phyloP scores from a whole-genome alignment of 2,797 vertebrate species.

The Gobio occitaniae region DNA sequence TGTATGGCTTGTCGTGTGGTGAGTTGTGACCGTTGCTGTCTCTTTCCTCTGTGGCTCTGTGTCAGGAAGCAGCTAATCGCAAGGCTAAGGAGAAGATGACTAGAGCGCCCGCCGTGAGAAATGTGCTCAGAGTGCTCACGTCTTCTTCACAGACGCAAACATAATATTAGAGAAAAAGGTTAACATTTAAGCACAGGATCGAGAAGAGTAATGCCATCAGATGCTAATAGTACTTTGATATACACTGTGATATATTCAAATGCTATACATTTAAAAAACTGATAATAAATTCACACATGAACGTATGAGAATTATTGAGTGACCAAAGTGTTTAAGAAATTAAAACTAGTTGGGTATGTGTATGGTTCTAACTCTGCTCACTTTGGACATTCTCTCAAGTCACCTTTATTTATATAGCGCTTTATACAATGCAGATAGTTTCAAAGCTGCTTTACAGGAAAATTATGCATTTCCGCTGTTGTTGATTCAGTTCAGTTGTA shows the following conservation, averaged over 20 bases:
- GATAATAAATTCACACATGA: too few relatives aligned
- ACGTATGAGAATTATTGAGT: not conserved
- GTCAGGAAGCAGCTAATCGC: conserved; percentile 55
- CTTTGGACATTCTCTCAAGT: not conserved
- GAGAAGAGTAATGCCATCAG: not conserved
- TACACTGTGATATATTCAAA: not conserved
- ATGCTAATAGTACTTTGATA: not conserved
- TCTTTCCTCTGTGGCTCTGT: conserved; percentile 56
- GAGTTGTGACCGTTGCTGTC: conserved; percentile 60
- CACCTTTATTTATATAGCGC: too few relatives aligned
- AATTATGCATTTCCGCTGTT: too few relatives aligned
- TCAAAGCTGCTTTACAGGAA: too few relatives aligned
- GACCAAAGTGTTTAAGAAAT: not conserved
- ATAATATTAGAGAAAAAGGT: not conserved
- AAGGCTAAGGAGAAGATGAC: conserved; percentile 38
- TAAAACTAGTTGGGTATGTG: not conserved
- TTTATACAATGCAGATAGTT: too few relatives aligned
- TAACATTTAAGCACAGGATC: conserved; percentile 27
- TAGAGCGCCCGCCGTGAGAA: conserved; percentile 49
- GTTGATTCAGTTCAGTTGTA: too few relatives aligned
- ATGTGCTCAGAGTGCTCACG: conserved; percentile 16
- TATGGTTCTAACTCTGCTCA: not conserved
- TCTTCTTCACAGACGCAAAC: conserved; percentile 45
- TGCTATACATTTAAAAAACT: too few relatives aligned
- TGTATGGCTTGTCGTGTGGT: conserved; percentile 52